These are phyloP conservation scores for Drepana falcataria DNA, from an alignment of 2,888 invertebrate species.

Conservation along the genomic window DNA sequence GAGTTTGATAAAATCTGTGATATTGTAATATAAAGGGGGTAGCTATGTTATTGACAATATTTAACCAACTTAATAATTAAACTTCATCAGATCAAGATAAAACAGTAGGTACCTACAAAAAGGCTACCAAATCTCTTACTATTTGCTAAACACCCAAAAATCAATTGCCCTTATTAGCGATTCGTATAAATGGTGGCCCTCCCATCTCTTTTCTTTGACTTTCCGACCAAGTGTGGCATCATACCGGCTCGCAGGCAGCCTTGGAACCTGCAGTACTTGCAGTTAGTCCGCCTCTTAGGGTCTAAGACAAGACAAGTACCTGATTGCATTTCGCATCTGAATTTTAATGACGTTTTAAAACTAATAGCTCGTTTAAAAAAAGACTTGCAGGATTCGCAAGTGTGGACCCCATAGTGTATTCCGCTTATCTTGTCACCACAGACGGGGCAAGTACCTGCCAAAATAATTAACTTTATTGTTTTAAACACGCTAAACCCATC, in stretches of 20 bases:
- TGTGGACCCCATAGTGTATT: slow-evolving; percentile 37
- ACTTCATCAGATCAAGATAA: no score
- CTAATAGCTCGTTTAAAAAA: slow-evolving; percentile 42
- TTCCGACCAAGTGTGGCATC: slow-evolving; percentile 24
- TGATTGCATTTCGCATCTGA: slow-evolving; percentile 9
- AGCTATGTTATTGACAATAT: no score
- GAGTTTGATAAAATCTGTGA: no score
- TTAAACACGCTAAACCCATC: no score
- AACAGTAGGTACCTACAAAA: no score
- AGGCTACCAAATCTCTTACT: no score
- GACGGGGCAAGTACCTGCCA: slow-evolving; percentile 27
- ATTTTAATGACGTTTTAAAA: slow-evolving; percentile 12
- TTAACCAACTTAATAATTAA: no score
- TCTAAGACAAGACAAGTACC: slow-evolving; percentile 15
- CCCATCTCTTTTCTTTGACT: slow-evolving; percentile 10
- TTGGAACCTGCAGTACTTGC: slow-evolving; percentile 34
- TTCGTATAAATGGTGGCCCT: slow-evolving; percentile 2
- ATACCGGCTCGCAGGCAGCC: slow-evolving; percentile 41
- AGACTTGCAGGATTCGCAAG: slow-evolving; percentile 47
- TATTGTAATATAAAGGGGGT: no score
- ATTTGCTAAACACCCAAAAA: neutral
- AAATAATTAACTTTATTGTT: neutral
- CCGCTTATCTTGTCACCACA: slow-evolving; percentile 37
- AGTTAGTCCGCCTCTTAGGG: slow-evolving; percentile 13
- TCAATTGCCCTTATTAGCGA: neutral